Evolutionary conservation across 2,797 vertebrate species (phyloP).

Genomic region (Pipistrellus pipistrellus): DNA sequence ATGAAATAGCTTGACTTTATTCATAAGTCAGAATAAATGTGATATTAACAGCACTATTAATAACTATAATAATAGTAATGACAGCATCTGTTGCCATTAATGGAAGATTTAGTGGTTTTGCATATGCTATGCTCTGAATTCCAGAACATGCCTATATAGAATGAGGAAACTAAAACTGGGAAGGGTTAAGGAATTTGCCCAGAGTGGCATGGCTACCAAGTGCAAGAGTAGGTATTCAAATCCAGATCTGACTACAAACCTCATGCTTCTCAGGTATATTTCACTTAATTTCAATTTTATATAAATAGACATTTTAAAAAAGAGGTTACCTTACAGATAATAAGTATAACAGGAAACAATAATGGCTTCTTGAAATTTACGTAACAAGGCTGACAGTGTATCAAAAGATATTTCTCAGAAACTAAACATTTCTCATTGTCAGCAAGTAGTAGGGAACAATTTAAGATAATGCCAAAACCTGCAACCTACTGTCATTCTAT

Average conservation of each 20-base stretch:
- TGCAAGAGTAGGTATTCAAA: not conserved
- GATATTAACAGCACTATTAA: not conserved
- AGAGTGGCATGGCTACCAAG: not conserved
- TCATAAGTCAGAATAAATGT: not conserved
- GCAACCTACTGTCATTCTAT: not conserved
- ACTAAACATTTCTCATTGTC: conserved; percentile 5
- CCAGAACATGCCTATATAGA: not conserved
- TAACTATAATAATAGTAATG: conserved; percentile 25
- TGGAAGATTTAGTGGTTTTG: not conserved
- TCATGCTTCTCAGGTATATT: not conserved
- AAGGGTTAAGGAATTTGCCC: not conserved
- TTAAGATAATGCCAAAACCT: conserved; percentile 27
- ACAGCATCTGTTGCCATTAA: not conserved
- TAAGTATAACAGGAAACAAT: conserved; percentile 32
- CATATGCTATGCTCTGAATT: not conserved
- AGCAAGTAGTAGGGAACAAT: conserved; percentile 19
- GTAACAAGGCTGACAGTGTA: not conserved
- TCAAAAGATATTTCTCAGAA: conserved; percentile 13
- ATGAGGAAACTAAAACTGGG: not conserved
- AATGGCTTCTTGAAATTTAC: conserved; percentile 13
- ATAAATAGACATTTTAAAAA: not conserved
- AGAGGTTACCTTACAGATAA: not conserved
- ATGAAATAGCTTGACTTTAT: not conserved
- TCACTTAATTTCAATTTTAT: conserved; percentile 46
- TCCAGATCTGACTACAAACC: not conserved